These are phyloP conservation scores for Troilus luridus DNA, from an alignment of 2,888 invertebrate genomes.

Conservation along the genomic window DNA sequence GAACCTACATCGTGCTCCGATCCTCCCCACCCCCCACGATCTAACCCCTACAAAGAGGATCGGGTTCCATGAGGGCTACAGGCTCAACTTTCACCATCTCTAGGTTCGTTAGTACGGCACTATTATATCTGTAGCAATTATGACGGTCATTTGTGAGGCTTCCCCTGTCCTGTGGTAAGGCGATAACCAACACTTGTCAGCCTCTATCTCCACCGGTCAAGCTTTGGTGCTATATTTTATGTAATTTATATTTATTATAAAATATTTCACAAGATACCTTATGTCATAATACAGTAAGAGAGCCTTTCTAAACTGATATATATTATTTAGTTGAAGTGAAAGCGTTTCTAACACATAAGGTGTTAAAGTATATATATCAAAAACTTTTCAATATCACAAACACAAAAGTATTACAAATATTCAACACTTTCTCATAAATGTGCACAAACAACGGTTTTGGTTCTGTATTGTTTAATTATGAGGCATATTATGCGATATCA, in stretches of 20 bases:
- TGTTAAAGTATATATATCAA: too few species aligned
- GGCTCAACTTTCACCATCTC: constrained; percentile 26
- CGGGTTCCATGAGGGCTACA: constrained; percentile 7
- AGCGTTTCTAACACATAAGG: too few species aligned
- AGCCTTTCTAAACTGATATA: too few species aligned
- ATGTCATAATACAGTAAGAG: too few species aligned
- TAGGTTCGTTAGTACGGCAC: constrained; percentile 21
- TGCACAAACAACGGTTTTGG: too few species aligned
- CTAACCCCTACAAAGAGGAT: background rate
- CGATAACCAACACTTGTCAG: background rate
- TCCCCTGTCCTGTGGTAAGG: constrained; percentile 16
- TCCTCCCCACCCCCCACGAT: background rate
- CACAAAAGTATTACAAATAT: too few species aligned
- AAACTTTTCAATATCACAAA: too few species aligned
- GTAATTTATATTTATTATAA: background rate
- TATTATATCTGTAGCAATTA: constrained; percentile 35
- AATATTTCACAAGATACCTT: background rate
- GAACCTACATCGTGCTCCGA: background rate
- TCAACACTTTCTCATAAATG: too few species aligned
- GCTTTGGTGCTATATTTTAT: background rate
- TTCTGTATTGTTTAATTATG: too few species aligned
- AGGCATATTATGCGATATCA: too few species aligned
- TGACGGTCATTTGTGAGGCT: constrained; percentile 24
- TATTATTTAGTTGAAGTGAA: too few species aligned
- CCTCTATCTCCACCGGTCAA: background rate